Conservation (phyloP, 2,888 invertebrate genomes). For the Arrhopalites spinosus region DNA sequence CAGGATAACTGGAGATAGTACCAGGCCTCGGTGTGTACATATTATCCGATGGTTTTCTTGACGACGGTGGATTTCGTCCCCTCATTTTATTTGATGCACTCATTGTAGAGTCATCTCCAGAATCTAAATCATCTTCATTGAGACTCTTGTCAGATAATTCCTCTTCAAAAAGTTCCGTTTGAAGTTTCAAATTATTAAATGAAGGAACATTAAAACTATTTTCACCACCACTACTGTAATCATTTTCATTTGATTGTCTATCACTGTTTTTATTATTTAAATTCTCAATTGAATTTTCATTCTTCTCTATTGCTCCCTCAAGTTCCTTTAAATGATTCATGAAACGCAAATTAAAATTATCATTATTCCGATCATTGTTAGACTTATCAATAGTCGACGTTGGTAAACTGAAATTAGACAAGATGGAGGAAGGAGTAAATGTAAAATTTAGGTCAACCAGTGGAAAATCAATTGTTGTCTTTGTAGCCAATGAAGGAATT, state of each 20-base stretch:
- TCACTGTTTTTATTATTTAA: background rate
- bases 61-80: conserved; percentile 1
- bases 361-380: background rate
- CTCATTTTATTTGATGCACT: conserved; percentile 24
- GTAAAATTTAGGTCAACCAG: conserved; percentile 3
- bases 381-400: background rate
- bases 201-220: conserved; percentile 10
- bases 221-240: background rate
- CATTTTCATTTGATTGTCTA: background rate
- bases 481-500: background rate
- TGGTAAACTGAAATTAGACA: too few species aligned
- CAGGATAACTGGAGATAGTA: conserved; percentile 15
- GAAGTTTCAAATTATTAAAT: background rate
- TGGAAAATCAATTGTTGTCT: background rate
- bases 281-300: too few species aligned
- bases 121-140: conserved; percentile 18
- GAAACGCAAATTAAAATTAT: background rate
- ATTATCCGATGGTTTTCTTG: background rate
- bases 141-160: background rate
- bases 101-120: conserved; percentile 14
- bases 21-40: conserved; percentile 30
- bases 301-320: background rate
- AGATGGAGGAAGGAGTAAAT: background rate
- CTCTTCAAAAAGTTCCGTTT: conserved; percentile 24
- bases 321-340: background rate